Evolutionary conservation across 2,888 invertebrate species (phyloP).

Genomic region (Ormia ochracea): DNA sequence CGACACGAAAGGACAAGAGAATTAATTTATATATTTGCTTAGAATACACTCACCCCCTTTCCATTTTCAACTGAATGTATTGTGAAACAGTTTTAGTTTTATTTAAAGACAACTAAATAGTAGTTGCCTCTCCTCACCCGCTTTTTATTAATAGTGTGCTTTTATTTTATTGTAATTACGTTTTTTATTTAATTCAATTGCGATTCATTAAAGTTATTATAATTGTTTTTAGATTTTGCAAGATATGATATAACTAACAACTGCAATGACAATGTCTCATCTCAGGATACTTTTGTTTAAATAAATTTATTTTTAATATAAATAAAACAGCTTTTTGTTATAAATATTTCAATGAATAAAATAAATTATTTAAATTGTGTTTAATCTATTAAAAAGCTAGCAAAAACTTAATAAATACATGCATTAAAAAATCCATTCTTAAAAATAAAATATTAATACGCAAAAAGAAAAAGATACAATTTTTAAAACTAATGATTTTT

Average conservation of each 20-base stretch:
- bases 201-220: too few species aligned
- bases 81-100: too few species aligned
- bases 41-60: too few species aligned
- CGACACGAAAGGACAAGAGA: too few species aligned
- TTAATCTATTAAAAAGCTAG: not conserved
- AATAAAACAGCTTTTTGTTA: not conserved
- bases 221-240: too few species aligned
- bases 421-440: constrained; percentile 1
- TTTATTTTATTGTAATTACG: too few species aligned
- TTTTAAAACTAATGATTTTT: not conserved
- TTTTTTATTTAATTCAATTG: too few species aligned
- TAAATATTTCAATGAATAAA: not conserved
- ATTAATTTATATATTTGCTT: too few species aligned
- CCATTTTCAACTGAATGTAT: too few species aligned
- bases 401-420: constrained; percentile 28
- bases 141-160: too few species aligned
- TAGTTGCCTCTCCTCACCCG: too few species aligned
- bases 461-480: constrained; percentile 18
- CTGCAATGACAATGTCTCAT: not conserved
- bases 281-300: constrained; percentile 6
- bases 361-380: not conserved
- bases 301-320: constrained; percentile 22
- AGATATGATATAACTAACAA: constrained; percentile 19
- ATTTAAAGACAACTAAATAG: too few species aligned
- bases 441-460: not conserved